A percentile compares a stretch with the other conserved stretches of the same genome.
These are phyloP conservation scores for Pipistrellus nathusii DNA, from an alignment of 2,797 vertebrate species.

Conservation along the genomic window DNA sequence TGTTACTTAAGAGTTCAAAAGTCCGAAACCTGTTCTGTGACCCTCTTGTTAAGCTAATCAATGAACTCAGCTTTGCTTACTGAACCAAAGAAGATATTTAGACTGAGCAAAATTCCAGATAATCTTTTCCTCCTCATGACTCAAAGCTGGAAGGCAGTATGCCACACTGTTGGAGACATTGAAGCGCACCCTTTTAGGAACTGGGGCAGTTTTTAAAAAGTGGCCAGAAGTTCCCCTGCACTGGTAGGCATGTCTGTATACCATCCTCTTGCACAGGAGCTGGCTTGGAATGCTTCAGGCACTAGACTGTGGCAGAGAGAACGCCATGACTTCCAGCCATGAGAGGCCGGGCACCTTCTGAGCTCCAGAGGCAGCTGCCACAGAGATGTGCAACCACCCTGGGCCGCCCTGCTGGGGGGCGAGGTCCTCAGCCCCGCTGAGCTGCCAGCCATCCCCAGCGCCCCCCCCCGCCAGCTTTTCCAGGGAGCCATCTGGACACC, in stretches of 20 bases:
- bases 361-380: background rate
- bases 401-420: background rate
- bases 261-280: background rate
- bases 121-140: background rate
- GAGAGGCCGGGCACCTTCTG: background rate
- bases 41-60: conserved; percentile 53
- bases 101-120: background rate
- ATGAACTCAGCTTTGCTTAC: conserved; percentile 40
- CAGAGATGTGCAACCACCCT: background rate
- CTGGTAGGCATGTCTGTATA: background rate
- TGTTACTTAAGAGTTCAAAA: conserved; percentile 23
- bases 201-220: background rate
- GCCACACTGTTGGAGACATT: background rate
- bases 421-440: background rate
- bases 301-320: background rate
- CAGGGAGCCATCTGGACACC: background rate
- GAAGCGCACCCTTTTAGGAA: conserved; percentile 15
- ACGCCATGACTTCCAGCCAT: background rate
- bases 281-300: background rate
- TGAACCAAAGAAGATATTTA: conserved; percentile 50
- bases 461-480: background rate
- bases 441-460: background rate
- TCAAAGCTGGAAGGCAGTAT: background rate
- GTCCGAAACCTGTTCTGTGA: background rate
- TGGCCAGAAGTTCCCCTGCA: background rate